Conservation (phyloP, 2,888 invertebrate species). For the Euplexia lucipara region DNA sequence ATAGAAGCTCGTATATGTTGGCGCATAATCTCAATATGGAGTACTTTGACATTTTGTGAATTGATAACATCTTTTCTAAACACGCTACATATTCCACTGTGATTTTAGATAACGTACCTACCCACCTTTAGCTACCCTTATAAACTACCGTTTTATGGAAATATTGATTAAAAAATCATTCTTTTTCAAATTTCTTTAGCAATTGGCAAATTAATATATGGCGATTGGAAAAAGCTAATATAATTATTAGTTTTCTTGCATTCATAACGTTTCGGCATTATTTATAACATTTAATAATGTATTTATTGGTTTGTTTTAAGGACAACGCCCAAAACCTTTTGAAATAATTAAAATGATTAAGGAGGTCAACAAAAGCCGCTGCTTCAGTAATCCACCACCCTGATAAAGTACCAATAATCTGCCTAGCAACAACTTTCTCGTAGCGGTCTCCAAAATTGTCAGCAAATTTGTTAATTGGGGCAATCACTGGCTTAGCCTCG, state of each 20-base stretch:
- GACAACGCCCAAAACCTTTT: neutral
- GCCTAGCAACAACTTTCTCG: constrained; percentile 33
- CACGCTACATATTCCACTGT: constrained; percentile 52
- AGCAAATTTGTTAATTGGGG: constrained; percentile 52
- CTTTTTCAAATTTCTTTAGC: neutral
- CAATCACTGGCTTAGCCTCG: constrained; percentile 41
- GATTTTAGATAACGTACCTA: constrained; percentile 37
- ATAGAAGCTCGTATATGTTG: constrained; percentile 18
- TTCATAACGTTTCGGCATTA: neutral
- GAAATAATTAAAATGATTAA: constrained; percentile 14
- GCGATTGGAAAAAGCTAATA: neutral
- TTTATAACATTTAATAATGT: neutral
- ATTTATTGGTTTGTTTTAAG: neutral
- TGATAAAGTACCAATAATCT: constrained; percentile 37
- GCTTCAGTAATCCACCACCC: constrained; percentile 13
- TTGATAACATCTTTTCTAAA: constrained; percentile 65
- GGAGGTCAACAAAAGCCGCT: constrained; percentile 22
- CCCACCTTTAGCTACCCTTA: no score
- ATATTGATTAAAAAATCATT: no score
- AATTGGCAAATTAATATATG: neutral
- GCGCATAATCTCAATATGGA: constrained; percentile 53
- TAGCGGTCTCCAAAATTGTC: constrained; percentile 35
- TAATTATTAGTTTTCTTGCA: neutral
- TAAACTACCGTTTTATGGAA: no score
- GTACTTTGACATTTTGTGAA: constrained; percentile 69